phyloP scores from a whole-genome alignment of 2,797 vertebrate species.

The Pseudochirops corinnae region DNA sequence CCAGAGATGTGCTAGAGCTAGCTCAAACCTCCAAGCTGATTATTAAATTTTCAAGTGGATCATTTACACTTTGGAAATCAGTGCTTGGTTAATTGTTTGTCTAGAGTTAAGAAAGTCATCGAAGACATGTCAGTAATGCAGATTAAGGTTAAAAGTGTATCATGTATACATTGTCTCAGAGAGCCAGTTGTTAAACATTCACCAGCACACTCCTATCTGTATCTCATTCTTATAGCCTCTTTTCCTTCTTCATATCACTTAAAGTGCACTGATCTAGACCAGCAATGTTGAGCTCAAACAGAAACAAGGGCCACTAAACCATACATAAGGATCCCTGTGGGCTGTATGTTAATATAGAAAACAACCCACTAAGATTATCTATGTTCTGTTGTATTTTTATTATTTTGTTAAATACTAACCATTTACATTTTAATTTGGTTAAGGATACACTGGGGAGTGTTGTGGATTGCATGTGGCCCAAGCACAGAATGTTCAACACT shows the following conservation, averaged over 20 bases:
- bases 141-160: not conserved
- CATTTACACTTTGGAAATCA: not conserved
- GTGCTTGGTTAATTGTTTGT: not conserved
- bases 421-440: not conserved
- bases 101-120: not conserved
- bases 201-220: not conserved
- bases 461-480: not conserved
- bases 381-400: not conserved
- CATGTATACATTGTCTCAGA: not conserved
- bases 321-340: not conserved
- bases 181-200: not conserved
- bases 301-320: not conserved
- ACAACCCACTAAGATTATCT: not conserved
- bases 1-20: not conserved
- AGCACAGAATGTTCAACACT: not conserved
- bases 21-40: not conserved
- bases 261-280: not conserved
- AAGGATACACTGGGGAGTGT: not conserved
- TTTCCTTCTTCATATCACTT: not conserved
- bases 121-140: not conserved
- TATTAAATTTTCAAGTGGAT: not conserved
- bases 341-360: not conserved
- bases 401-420: too few species aligned
- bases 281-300: not conserved
- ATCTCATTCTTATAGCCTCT: not conserved